Conservation (phyloP, 2,113 vertebrate species). For the Glaucidium brasilianum region DNA sequence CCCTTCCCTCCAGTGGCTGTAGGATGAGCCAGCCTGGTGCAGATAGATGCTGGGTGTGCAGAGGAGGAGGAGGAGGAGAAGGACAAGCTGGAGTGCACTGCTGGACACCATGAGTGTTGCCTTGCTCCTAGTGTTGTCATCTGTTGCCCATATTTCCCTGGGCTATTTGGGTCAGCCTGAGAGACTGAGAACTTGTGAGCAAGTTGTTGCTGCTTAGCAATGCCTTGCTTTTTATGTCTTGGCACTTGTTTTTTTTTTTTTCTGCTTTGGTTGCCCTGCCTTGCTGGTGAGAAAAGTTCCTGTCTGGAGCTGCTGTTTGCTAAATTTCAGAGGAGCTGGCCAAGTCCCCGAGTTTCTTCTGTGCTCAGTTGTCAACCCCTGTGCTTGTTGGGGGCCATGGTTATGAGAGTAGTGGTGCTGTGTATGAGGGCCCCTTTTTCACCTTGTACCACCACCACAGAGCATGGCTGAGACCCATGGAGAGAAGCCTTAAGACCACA, state of each 20-base stretch:
- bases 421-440: background rate
- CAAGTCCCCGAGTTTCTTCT: background rate
- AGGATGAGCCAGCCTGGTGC: background rate
- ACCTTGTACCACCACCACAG: background rate
- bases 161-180: background rate
- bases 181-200: background rate
- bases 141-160: background rate
- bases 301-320: background rate
- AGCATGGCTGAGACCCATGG: background rate
- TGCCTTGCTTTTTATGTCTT: background rate
- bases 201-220: background rate
- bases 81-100: background rate
- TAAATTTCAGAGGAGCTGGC: background rate
- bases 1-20: background rate
- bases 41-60: background rate
- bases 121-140: background rate
- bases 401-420: background rate
- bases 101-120: background rate
- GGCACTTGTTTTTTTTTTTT: background rate
- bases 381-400: background rate
- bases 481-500: background rate
- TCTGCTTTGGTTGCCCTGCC: background rate
- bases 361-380: accelerated
- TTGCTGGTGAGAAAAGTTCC: background rate
- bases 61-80: background rate